Conservation (phyloP, 1,140 invertebrate species). For the Conopomorpha cramerella region DNA sequence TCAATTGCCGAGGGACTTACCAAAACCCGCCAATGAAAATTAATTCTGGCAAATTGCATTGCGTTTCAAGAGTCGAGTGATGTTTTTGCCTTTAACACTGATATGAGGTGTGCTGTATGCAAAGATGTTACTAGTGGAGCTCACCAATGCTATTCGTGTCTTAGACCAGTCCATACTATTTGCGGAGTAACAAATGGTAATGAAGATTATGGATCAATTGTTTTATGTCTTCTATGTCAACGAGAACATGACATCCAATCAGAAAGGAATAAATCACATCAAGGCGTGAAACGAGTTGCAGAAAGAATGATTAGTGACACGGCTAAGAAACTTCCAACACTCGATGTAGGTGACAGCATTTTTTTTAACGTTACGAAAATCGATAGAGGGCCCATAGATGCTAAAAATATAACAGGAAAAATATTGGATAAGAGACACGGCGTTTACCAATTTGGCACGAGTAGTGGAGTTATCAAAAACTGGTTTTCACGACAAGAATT, state of each 20-base stretch:
- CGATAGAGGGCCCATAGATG: conserved; percentile 8
- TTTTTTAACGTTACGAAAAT: conserved; percentile 9
- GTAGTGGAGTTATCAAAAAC: conserved; percentile 7
- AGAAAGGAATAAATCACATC: conserved; percentile 7
- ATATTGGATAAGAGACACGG: conserved; percentile 7
- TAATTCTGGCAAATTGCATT: no score
- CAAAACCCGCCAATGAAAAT: no score
- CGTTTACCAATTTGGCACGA: conserved; percentile 7
- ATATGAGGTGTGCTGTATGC: conserved; percentile 4
- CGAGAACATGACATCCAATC: conserved; percentile 3
- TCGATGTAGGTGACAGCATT: conserved; percentile 6
- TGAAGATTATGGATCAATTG: conserved; percentile 6
- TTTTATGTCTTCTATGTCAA: conserved; percentile 6
- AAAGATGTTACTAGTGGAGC: conserved; percentile 3
- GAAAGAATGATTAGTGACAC: conserved; percentile 8
- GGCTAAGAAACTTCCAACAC: conserved; percentile 5
- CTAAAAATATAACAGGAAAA: conserved; percentile 9
- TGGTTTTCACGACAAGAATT: conserved; percentile 7
- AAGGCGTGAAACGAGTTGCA: conserved; percentile 8
- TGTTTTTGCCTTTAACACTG: background rate
- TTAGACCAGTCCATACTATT: conserved; percentile 5
- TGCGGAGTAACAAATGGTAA: conserved; percentile 6
- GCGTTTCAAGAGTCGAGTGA: no score
- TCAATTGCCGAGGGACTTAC: no score
- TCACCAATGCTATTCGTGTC: conserved; percentile 4